Base-by-base conservation (phyloP, 1,140 invertebrate species). In the Medauroidea extradentata region DNA sequence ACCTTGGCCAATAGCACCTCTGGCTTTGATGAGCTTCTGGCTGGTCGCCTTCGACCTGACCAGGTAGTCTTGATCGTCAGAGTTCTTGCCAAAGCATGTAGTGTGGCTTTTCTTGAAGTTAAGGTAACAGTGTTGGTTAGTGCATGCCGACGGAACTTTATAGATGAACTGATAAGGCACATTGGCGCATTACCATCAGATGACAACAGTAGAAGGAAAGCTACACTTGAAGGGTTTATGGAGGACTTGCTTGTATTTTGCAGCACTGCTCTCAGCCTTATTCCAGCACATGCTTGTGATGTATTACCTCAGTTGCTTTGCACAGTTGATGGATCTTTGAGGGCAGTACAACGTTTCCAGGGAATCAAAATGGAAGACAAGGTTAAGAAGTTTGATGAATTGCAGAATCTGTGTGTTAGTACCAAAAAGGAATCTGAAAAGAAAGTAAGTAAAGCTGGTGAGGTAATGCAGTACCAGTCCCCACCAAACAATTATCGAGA, bases 91-190 rank as follows among this genome's bases (percentile, higher is more conserved):
- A 77, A 74, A 70, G 53, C 74, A 14, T 72, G 70, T 24, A 43
- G 62, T 43, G 71, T 70, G 1, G 63, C 69, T 8, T 78, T 78
- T 53, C 69, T 69, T 27, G 67, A 73, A 46, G 59, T 71, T 11
- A 77, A 75, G 62, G 55, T 62, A 1, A 68, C 69, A 54, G 53
- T 79, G 14, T 57, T 80, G 3, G 58, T 73, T n/a, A 67, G 66
- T 13, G 51, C 75, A 19, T 73, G 71, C 51, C 69, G 73, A 62
- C 69, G 71, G 0, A 62, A 70, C 24, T 79, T 77, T 64, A 68
- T 77, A 13, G 46, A 62, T n/a, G 16, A 54, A 14, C 25, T 60
- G 19, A n/a, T 19, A 19, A 38, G 41, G 16, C 42, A 53, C 19
- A 24, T 60, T 18, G 34, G n/a, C 42, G 14, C 27, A 1, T n/a